Evolutionary conservation across 2,797 vertebrate genomes (phyloP).

Genomic region (Anguilla pacifica): DNA sequence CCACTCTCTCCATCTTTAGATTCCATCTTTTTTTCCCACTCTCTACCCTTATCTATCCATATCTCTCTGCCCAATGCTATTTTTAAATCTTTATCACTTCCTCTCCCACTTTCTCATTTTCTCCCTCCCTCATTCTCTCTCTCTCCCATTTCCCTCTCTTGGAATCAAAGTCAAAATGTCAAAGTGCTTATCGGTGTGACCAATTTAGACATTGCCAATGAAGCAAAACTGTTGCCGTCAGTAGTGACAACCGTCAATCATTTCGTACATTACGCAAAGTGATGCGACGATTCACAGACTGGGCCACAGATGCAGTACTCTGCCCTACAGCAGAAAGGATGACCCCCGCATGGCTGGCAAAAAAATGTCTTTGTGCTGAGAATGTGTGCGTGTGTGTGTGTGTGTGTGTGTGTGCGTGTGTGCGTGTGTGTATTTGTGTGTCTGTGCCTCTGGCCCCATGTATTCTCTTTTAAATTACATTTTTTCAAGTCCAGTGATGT

Average conservation of each 20-base stretch:
- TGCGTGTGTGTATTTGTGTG: background rate
- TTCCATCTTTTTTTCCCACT: background rate
- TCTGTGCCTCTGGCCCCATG: background rate
- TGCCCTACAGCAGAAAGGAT: background rate
- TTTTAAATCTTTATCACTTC: background rate
- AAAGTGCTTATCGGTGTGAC: constrained; percentile 12
- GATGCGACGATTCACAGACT: background rate
- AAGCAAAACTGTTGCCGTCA: constrained; percentile 11
- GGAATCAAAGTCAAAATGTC: constrained; percentile 18
- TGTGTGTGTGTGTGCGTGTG: background rate
- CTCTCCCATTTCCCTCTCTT: constrained; percentile 13
- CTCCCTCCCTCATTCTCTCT: constrained; percentile 30
- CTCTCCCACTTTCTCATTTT: constrained; percentile 20
- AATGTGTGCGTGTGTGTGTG: constrained; percentile 2
- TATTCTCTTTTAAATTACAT: background rate
- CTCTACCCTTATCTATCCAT: background rate
- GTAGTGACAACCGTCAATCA: background rate
- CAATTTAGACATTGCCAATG: constrained; percentile 10
- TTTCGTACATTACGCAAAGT: background rate
- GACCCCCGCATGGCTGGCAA: background rate
- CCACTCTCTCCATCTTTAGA: background rate
- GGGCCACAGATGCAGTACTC: background rate
- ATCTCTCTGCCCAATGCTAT: background rate
- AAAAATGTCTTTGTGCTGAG: constrained; percentile 24
- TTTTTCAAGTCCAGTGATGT: background rate